Percentiles rank a stretch among this genome's conserved stretches.
Conservation (phyloP, 2,797 vertebrate genomes). For the Trichosurus vulpecula region DNA sequence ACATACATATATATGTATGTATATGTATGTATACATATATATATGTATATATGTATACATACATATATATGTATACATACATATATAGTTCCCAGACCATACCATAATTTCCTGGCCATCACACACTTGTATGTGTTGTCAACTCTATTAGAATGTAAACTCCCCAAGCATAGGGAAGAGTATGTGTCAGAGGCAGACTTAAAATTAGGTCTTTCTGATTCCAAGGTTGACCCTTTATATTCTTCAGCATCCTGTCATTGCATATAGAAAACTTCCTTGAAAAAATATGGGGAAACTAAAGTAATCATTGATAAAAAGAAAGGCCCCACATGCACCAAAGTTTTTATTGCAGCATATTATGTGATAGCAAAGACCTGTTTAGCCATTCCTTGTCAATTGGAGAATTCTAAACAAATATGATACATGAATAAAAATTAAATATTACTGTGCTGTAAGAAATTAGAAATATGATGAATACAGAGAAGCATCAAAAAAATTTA, state of each 20-base stretch:
- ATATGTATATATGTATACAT: too few species aligned
- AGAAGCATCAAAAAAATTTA: not conserved
- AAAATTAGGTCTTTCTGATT: not conserved
- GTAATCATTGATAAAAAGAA: not conserved
- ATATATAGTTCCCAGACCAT: not conserved
- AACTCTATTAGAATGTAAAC: not conserved
- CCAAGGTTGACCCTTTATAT: not conserved
- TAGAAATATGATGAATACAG: constrained; percentile 3
- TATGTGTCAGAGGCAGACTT: not conserved
- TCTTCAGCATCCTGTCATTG: not conserved
- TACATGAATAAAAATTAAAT: not conserved
- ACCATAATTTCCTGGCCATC: not conserved
- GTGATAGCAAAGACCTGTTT: not conserved
- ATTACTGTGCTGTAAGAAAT: not conserved
- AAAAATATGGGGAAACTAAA: not conserved
- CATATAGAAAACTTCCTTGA: not conserved
- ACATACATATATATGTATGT: too few species aligned
- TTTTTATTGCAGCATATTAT: not conserved
- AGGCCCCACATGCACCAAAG: not conserved
- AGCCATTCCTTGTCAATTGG: not conserved
- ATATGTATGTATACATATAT: too few species aligned
- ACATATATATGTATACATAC: too few species aligned
- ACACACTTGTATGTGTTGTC: not conserved
- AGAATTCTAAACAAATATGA: not conserved
- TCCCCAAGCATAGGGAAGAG: not conserved